phyloP scores from a whole-genome alignment of 2,797 vertebrate species.

The Adrianichthys oophorus region DNA sequence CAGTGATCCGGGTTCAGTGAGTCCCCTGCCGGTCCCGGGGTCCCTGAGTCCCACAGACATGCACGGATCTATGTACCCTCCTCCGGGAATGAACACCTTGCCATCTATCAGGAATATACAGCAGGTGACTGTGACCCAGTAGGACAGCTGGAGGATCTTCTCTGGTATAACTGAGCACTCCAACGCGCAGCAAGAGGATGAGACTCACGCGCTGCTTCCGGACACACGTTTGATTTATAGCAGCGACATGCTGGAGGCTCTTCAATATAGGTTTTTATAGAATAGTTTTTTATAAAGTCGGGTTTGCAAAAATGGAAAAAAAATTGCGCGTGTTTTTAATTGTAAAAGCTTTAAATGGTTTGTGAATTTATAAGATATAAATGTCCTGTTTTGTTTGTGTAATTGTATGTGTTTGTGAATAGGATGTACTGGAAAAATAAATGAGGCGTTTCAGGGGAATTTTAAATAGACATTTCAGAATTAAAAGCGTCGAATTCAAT shows the following conservation, averaged over 20 bases:
- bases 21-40: slow-evolving; percentile 83
- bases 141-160: slow-evolving; percentile 57
- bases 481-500: slow-evolving; percentile 46
- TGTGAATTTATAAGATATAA: slow-evolving; percentile 82
- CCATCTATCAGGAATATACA: slow-evolving; percentile 88
- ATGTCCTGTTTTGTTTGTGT: slow-evolving; percentile 74
- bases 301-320: slow-evolving; percentile 35
- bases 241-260: slow-evolving; percentile 78
- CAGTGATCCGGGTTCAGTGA: slow-evolving; percentile 92
- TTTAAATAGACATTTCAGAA: slow-evolving; percentile 41
- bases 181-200: slow-evolving; percentile 60
- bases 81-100: slow-evolving; percentile 83
- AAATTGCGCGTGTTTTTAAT: slow-evolving; percentile 64
- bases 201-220: slow-evolving; percentile 52
- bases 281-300: slow-evolving; percentile 74
- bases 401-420: slow-evolving; percentile 76
- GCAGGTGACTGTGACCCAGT: slow-evolving; percentile 86
- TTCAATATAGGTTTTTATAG: slow-evolving; percentile 79
- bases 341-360: slow-evolving; percentile 74
- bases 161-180: slow-evolving; percentile 80
- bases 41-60: slow-evolving; percentile 86
- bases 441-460: slow-evolving; percentile 57
- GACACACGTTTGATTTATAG: slow-evolving; percentile 56
- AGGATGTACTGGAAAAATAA: slow-evolving; percentile 53
- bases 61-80: slow-evolving; percentile 83